Evolutionary conservation across 2,888 invertebrate species (phyloP).

Genomic region (Dryocosmus kuriphilus): DNA sequence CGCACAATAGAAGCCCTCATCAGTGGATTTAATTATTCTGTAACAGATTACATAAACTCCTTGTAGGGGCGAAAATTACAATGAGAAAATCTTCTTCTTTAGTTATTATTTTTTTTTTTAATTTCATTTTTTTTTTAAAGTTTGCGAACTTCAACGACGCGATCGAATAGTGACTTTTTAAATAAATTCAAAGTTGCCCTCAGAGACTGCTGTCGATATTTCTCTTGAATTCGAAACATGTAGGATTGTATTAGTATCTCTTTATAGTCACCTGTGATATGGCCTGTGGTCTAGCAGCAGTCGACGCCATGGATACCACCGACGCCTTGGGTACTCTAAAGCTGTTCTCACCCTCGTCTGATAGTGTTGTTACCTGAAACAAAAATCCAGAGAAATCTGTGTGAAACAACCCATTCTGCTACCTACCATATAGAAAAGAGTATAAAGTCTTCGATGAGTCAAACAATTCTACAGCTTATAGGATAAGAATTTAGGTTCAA

Average conservation of each 20-base stretch:
- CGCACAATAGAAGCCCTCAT: too few relatives aligned
- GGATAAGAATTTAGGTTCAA: too few relatives aligned
- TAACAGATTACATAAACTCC: too few relatives aligned
- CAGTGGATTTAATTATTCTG: too few relatives aligned
- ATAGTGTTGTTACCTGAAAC: conserved; percentile 75
- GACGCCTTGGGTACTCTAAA: conserved; percentile 75
- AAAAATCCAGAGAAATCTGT: conserved; percentile 41
- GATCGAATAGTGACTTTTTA: too few relatives aligned
- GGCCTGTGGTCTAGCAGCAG: conserved; percentile 75
- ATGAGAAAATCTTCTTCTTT: too few relatives aligned
- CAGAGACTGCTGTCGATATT: too few relatives aligned
- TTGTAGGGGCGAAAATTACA: too few relatives aligned
- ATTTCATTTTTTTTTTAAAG: too few relatives aligned
- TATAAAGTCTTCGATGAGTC: neutral
- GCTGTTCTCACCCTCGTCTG: conserved; percentile 73
- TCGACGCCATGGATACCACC: conserved; percentile 76
- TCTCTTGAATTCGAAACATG: conserved; percentile 35
- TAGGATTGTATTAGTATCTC: conserved; percentile 31
- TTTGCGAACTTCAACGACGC: too few relatives aligned
- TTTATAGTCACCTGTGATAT: conserved; percentile 72
- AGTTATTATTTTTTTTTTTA: too few relatives aligned
- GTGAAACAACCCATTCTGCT: conserved; percentile 7
- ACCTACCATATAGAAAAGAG: conserved; percentile 2
- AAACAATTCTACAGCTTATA: neutral
- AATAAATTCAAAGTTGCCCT: too few relatives aligned